Evolutionary conservation across 2,113 vertebrate genomes (phyloP), one percentile per base, ranked within the genome.

Genomic region (Amblyopsis rosae): DNA sequence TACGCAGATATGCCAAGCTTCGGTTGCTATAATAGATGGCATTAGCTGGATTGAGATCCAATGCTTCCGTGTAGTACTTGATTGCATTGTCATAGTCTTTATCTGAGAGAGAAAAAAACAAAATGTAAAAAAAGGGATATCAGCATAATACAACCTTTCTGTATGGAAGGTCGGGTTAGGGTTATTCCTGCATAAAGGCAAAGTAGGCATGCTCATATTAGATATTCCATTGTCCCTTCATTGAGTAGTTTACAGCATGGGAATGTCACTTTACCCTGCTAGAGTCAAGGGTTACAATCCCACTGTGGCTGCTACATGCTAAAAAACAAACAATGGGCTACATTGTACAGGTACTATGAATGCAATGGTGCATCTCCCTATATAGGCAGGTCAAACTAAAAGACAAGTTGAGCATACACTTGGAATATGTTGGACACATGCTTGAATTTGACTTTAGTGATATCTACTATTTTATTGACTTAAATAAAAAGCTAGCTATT

Each of bases 1-100:
- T 96, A 86, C 96, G 96, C 68, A 98, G 94, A 91, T 98, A 96
- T 3, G 96, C 95, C 95, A 98, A 86, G 86, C 96, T 98, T 46
- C 96, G 95, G 91, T 98, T 98, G 80, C 96, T 95, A 60, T 93
- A 97, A 91, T 95, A 98, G 88, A 98, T 92, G 83, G 96, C 96
- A 65, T 92, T 96, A 91, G 72, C 67, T 53, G 95, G 92, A 75
- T 95, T 96, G 83, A 96, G 87, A 59, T 95, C 96, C 60, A 98
- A 82, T 73, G 96, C 96, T 81, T 96, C 93, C 3, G 94, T 86
- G 92, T 98, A 98, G 87, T 90, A 95, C 88, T 95, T 94, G 87
- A 98, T 95, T 0, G 96, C 96, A 57, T 95, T 95, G 76, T 98
- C 96, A 47, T 98, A 98, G 86, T 98, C 96, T 90, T 97, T 97